Evolutionary conservation across 92 coral and sea anemone species (phyloP), one percentile per base, ranked within the genome.

Genomic region (Actinostola sp.): DNA sequence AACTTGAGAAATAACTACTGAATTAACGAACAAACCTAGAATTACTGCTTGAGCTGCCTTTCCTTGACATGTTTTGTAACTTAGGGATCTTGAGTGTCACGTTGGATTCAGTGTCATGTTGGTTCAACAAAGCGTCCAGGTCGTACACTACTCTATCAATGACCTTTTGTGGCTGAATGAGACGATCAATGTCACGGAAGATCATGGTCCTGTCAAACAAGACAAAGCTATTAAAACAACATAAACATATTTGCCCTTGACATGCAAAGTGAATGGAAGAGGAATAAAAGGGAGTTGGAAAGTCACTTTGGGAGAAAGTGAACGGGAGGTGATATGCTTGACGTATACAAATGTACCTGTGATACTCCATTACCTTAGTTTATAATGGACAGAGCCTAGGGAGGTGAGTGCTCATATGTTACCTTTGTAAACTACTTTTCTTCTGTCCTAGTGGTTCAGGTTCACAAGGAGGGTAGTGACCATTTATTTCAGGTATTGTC

Each of bases 361-460:
- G n/a, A n/a, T n/a, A n/a, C n/a, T n/a, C n/a, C n/a, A n/a, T n/a
- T n/a, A n/a, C n/a, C n/a, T n/a, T n/a, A n/a, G n/a, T n/a, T n/a
- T n/a, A n/a, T n/a, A n/a, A n/a, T n/a, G n/a, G n/a, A n/a, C n/a
- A n/a, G n/a, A n/a, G n/a, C n/a, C n/a, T n/a, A n/a, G n/a, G n/a
- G n/a, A n/a, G n/a, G n/a, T n/a, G n/a, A n/a, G n/a, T n/a, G n/a
- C n/a, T n/a, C n/a, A n/a, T n/a, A n/a, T n/a, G n/a, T 57, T 78
- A 93, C 98, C 97, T 94, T 61, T 94, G 98, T 32, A 94, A 62
- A 16, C 97, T 97, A 19, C 80, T 66, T 80, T 78, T 95, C 89
- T 92, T 95, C 43, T 72, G 87, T 65, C 84, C 73, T n/a, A 95
- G 82, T 16, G 96, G 90, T 62, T 95, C 99, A 0, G 93, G 91